Evolutionary conservation across 1,140 invertebrate genomes (phyloP).

Genomic region (Dryas iulia): DNA sequence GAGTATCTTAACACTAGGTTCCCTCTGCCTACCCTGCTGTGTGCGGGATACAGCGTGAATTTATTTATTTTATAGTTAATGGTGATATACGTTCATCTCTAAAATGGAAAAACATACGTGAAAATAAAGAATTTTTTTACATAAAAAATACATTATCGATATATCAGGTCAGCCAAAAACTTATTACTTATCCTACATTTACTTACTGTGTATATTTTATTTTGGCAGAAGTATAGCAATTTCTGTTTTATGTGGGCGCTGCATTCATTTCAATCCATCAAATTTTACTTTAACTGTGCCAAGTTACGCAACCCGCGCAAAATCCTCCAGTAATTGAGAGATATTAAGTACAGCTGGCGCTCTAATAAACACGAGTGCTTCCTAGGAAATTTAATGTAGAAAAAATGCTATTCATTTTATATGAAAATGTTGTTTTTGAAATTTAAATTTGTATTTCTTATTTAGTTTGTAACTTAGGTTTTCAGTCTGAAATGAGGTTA

Average conservation of each 20-base stretch:
- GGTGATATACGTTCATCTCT: no score
- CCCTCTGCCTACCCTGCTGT: no score
- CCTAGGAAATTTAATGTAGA: not conserved
- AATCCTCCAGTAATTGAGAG: not conserved
- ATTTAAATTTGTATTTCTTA: not conserved
- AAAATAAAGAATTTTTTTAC: no score
- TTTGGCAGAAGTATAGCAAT: not conserved
- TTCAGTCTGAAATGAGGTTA: no score
- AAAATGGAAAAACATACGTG: no score
- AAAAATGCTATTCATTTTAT: no score
- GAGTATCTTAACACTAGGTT: no score
- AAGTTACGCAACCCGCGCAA: conserved; percentile 3
- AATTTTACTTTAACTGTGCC: not conserved
- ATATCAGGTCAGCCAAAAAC: not conserved
- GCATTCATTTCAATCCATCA: not conserved
- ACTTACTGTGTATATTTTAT: not conserved
- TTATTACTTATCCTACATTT: not conserved
- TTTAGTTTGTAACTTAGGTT: not conserved
- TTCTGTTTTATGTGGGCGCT: not conserved
- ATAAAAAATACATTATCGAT: no score
- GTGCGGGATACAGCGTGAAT: no score
- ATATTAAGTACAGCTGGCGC: not conserved
- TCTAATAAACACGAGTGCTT: not conserved
- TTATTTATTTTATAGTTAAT: no score
- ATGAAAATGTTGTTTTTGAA: not conserved